phyloP scores from a whole-genome alignment of 2,888 invertebrate genomes.

The Copidosoma aretas region DNA sequence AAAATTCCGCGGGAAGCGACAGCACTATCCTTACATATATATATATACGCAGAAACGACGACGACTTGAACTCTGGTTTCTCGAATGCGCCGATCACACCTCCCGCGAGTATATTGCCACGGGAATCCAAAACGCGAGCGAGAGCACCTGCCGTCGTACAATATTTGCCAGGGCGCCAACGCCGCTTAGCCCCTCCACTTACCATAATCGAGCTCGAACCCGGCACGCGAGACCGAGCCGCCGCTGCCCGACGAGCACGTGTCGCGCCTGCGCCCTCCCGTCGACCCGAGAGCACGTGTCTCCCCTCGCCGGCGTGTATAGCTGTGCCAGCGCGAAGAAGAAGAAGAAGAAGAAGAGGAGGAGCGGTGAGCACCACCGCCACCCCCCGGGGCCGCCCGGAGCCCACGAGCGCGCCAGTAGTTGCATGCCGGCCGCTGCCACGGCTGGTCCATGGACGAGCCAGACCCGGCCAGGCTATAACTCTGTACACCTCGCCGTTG shows the following conservation, averaged over 20 bases:
- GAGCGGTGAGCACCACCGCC: constrained; percentile 25
- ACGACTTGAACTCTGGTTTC: too few relatives aligned
- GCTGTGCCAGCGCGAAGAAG: constrained; percentile 17
- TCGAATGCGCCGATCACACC: too few relatives aligned
- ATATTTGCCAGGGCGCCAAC: too few relatives aligned
- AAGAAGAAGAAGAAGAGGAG: neutral
- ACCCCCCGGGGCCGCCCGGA: constrained; percentile 19
- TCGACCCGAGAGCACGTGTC: constrained; percentile 20
- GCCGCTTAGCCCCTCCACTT: too few relatives aligned
- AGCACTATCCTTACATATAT: too few relatives aligned
- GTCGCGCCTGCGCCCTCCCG: constrained; percentile 6
- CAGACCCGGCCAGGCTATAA: neutral
- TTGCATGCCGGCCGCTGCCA: constrained; percentile 61
- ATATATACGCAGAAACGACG: too few relatives aligned
- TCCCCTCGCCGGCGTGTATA: constrained; percentile 24
- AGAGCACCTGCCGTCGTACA: too few relatives aligned
- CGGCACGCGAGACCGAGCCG: neutral
- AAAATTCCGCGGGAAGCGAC: too few relatives aligned
- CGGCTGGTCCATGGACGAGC: constrained; percentile 50
- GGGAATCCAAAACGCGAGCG: too few relatives aligned
- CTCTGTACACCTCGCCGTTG: neutral
- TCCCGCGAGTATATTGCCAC: too few relatives aligned
- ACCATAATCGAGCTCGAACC: too few relatives aligned
- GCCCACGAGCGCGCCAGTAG: constrained; percentile 42
- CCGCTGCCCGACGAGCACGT: neutral